Conservation (phyloP, 2,888 invertebrate genomes). For the Gymnosoma rotundatum region DNA sequence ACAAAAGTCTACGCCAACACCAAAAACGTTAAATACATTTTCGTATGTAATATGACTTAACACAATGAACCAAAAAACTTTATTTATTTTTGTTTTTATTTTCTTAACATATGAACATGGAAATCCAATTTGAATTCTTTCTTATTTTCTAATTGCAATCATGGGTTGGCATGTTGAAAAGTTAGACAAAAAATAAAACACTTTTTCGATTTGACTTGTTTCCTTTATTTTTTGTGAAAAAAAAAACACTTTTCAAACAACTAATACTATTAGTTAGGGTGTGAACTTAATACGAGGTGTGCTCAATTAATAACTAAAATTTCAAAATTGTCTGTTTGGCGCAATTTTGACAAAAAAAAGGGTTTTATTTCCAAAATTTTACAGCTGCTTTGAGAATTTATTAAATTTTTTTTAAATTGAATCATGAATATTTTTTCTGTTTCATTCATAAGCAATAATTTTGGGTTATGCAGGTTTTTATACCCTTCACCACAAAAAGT, state of each 20-base stretch:
- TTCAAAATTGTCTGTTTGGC: no score
- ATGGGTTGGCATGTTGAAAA: slow-evolving; percentile 57
- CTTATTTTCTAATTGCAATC: slow-evolving; percentile 51
- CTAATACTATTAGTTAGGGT: slow-evolving; percentile 39
- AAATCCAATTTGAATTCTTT: slow-evolving; percentile 43
- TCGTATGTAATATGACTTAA: slow-evolving; percentile 1
- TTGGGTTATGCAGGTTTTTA: no score
- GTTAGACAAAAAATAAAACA: neutral
- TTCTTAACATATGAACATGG: neutral
- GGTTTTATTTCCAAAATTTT: no score
- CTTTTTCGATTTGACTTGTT: slow-evolving; percentile 11
- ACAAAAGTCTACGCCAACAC: slow-evolving; percentile 29
- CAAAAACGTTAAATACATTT: slow-evolving; percentile 3
- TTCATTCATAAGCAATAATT: no score
- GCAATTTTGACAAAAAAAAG: no score
- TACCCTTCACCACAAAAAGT: no score
- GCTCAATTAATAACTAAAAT: no score
- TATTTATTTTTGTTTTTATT: neutral
- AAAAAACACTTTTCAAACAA: slow-evolving; percentile 25
- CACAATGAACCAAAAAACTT: slow-evolving; percentile 11
- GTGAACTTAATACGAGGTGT: slow-evolving; percentile 24
- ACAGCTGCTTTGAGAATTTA: no score
- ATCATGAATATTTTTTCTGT: no score
- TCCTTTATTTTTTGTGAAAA: neutral
- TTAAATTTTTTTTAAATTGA: no score